Evolutionary conservation across 2,113 vertebrate genomes (phyloP), one percentile per base, ranked within the genome.

Genomic region (Myiozetetes cayanensis): DNA sequence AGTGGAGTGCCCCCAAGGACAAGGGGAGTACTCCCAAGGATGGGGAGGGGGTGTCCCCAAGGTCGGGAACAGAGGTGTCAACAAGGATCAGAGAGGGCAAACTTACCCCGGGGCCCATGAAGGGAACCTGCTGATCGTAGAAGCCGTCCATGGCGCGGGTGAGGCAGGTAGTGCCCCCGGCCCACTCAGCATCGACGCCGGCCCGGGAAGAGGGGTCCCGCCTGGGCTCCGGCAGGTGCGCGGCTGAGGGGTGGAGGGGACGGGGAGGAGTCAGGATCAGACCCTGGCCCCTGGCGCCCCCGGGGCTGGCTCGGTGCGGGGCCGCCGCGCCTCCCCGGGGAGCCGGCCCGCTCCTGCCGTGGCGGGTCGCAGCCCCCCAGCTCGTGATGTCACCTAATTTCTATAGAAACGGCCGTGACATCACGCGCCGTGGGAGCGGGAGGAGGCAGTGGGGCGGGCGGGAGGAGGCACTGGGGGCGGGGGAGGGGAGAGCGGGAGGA

Each of bases 41-140:
- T 33, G 12, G 25, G 35, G 59, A 41, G 4, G 30, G 30, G 33
- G 22, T 39, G 24, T 1, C 61, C 53, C n/a, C 39, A 35, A 41
- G 39, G 55, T 22, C 39, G 17, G 53, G 25, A 41, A 47, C 7
- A 9, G n/a, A 55, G 14, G 27, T 16, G 30, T 13, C 49, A 10
- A 7, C 35, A 43, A 18, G 14, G 22, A 63, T 37, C 41, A 6
- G 49, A 27, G 31, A 18, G 50, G 20, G 22, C 62, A 82, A 89
- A 98, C 99, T 99, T 98, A 99, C 99, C 96, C 98, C 98, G 82
- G 98, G 98, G 86, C 98, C 98, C 98, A 99, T 98, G 96, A 99
- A 99, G 88, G 99, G 99, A 94, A 99, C 99, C 97, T 99, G 99
- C 98, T 99, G 99, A 96, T 99, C 99, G 81, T 99, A 99, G 98